Evolutionary conservation across 2,888 invertebrate genomes (phyloP), one percentile per base, ranked within the genome.

Genomic region (Hyppa rectilinea): DNA sequence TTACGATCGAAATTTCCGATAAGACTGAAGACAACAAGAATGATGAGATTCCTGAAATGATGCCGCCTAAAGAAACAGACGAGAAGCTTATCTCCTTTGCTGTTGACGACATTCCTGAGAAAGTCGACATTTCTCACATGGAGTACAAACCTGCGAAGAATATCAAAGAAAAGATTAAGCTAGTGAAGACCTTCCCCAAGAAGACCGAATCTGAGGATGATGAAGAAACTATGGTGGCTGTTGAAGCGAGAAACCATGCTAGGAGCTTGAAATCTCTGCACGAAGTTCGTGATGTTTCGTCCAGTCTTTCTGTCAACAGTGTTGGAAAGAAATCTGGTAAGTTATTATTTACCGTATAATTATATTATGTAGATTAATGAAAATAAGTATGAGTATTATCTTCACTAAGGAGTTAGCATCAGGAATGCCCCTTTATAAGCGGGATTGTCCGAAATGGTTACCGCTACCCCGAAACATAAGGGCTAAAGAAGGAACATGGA

Each of bases 251-350:
- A 84, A 91, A 96, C 88, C 92, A 96, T 85, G 92, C 92, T 59
- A 88, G 96, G 86, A 95, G 94, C 78, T 71, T 96, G 2, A 94
- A 91, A 74, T 83, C 92, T n/a, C 74, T 96, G 29, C 88, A 90
- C 59, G 91, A 92, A 14, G 91, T 94, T 80, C 96, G 96, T 78
- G 97, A 97, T 80, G 95, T 97, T 23, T 92, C 96, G 0, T 96
- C 96, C 0, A 96, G 96, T 14, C 89, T 97, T 59, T 97, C 97
- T 76, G 97, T 96, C 7, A 97, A 97, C 85, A 96, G 96, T 45
- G 96, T 97, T 58, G 96, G 96, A 50, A 96, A 96, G 59, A 96
- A 95, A 87, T 91, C 93, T 20, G 89, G 96, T 96, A 87, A 92
- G 93, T 89, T n/a, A n/a, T n/a, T n/a, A n/a, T n/a, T n/a, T n/a